Evolutionary conservation across 2,113 vertebrate genomes (phyloP).

Genomic region (Haemorhous mexicanus): DNA sequence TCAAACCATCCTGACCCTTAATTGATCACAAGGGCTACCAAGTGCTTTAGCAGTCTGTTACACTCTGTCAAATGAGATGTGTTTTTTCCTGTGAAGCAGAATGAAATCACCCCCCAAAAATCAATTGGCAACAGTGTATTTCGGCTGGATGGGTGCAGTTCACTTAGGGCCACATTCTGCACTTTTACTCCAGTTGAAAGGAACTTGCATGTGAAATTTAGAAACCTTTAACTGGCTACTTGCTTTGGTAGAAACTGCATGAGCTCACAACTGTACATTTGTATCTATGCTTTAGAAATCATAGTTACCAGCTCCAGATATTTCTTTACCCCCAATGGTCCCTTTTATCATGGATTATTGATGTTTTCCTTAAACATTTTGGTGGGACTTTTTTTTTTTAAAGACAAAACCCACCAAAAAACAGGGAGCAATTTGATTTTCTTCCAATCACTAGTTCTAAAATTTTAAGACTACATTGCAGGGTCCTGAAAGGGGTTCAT

Average conservation of each 20-base stretch:
- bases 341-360: neutral
- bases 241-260: neutral
- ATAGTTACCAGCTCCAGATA: neutral
- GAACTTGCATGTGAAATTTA: neutral
- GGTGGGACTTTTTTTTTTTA: neutral
- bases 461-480: neutral
- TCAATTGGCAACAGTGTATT: neutral
- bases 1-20: constrained; percentile 32
- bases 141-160: neutral
- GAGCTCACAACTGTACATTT: neutral
- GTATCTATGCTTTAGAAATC: neutral
- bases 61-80: neutral
- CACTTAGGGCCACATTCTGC: neutral
- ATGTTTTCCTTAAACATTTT: neutral
- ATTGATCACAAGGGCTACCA: constrained; percentile 52
- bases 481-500: neutral
- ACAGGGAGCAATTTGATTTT: neutral
- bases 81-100: constrained; percentile 41
- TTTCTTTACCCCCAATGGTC: neutral
- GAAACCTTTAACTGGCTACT: neutral
- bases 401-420: neutral
- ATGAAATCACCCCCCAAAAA: neutral
- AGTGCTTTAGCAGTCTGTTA: constrained; percentile 47
- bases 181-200: neutral
- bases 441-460: neutral